Percentiles rank a stretch among this genome's conserved stretches.
phyloP scores from a whole-genome alignment of 2,797 vertebrate species.

The Hypotaenidia okinawae region DNA sequence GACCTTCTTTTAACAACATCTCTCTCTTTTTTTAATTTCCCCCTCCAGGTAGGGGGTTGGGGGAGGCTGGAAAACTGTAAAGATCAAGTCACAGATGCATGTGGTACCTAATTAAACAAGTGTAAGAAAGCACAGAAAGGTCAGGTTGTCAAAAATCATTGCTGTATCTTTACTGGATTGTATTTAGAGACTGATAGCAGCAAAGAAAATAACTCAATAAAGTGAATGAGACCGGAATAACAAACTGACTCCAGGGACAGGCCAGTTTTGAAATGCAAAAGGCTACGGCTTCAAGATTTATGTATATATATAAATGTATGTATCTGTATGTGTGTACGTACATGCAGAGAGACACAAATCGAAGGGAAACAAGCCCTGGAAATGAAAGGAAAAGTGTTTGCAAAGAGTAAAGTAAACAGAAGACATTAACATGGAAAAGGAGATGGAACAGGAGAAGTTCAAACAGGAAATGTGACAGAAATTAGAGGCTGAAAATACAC shows the following conservation, averaged over 20 bases:
- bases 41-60: background rate
- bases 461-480: conserved; percentile 43
- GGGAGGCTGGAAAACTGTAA: conserved; percentile 69
- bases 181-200: conserved; percentile 80
- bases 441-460: background rate
- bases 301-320: background rate
- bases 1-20: conserved; percentile 79
- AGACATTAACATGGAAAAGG: conserved; percentile 1
- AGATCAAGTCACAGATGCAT: conserved; percentile 76
- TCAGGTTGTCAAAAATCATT: conserved; percentile 84
- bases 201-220: conserved; percentile 81
- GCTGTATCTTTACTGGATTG: conserved; percentile 79
- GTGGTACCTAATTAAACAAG: conserved; percentile 84
- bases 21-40: conserved; percentile 65
- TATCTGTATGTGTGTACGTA: background rate
- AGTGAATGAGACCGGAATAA: conserved; percentile 75
- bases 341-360: background rate
- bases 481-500: conserved; percentile 26
- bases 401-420: conserved; percentile 44
- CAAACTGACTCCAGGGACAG: conserved; percentile 64
- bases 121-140: conserved; percentile 80
- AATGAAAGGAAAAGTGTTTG: conserved; percentile 45
- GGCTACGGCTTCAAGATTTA: conserved; percentile 43
- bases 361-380: conserved; percentile 39
- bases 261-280: conserved; percentile 10